A percentile compares a stretch with the other conserved stretches of the same genome.
Conservation (phyloP, 1,140 invertebrate genomes). For the Neocloeon triangulifer region DNA sequence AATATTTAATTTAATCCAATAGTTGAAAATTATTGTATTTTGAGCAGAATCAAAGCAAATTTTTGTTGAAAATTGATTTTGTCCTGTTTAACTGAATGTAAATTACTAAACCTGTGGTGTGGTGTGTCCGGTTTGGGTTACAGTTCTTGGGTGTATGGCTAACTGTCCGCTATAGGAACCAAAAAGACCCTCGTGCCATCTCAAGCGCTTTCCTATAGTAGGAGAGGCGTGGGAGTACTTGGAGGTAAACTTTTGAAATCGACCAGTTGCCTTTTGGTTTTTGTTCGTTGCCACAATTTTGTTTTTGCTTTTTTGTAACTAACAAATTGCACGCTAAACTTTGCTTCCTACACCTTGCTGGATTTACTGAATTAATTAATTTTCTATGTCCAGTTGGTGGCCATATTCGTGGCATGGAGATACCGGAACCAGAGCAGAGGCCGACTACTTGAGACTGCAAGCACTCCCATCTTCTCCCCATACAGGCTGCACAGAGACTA, state of each 20-base stretch:
- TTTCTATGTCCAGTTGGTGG: conserved; percentile 32
- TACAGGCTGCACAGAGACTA: too few relatives aligned
- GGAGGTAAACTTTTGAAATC: too few relatives aligned
- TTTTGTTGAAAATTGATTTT: conserved; percentile 4
- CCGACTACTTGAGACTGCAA: too few relatives aligned
- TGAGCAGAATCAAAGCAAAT: too few relatives aligned
- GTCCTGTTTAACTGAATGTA: conserved; percentile 3
- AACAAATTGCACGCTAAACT: not conserved
- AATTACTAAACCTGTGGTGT: conserved; percentile 3
- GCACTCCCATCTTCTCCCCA: too few relatives aligned
- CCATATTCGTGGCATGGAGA: conserved; percentile 43
- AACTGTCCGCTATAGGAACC: conserved; percentile 88
- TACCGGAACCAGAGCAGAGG: conserved; percentile 60
- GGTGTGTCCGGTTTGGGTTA: conserved; percentile 19
- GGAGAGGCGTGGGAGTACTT: too few relatives aligned
- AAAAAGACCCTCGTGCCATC: conserved; percentile 88
- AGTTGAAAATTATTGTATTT: too few relatives aligned
- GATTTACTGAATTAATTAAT: conserved; percentile 7
- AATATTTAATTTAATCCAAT: too few relatives aligned
- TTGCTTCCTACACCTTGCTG: not conserved
- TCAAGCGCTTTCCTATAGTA: conserved; percentile 91
- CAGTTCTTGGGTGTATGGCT: conserved; percentile 95
- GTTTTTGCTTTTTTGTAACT: conserved; percentile 1
- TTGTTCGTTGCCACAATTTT: too few relatives aligned
- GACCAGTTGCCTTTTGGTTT: conserved; percentile 16